phyloP scores from a whole-genome alignment of 2,888 invertebrate genomes.

The Plebejus anna region DNA sequence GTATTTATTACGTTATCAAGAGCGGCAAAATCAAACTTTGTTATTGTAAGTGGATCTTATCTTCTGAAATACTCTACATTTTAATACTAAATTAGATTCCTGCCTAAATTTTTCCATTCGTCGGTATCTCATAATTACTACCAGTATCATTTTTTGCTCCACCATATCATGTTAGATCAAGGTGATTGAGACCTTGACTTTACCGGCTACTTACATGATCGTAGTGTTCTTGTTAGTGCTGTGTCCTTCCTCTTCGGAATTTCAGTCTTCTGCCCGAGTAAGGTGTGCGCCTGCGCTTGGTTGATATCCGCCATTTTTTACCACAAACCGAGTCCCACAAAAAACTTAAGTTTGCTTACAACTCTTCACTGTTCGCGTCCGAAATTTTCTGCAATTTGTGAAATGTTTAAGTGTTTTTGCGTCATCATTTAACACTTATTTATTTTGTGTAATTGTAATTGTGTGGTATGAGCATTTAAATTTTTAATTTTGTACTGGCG shows the following conservation, averaged over 20 bases:
- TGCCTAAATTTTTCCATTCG: background rate
- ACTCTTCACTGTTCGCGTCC: background rate
- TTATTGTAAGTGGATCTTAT: background rate
- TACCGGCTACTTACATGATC: conserved; percentile 61
- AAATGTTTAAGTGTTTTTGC: background rate
- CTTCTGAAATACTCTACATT: background rate
- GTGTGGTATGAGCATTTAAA: background rate
- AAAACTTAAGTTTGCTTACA: background rate
- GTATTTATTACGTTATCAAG: background rate
- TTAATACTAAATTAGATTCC: background rate
- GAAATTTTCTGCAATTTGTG: conserved; percentile 7
- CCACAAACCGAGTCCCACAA: background rate
- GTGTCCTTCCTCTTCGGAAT: conserved; percentile 51
- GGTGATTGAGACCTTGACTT: conserved; percentile 15
- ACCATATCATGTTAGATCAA: background rate
- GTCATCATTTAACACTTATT: background rate
- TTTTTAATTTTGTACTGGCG: background rate
- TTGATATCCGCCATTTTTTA: conserved; percentile 53
- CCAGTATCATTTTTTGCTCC: conserved; percentile 4
- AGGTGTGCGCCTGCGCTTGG: conserved; percentile 65
- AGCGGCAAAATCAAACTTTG: background rate
- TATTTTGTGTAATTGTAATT: background rate
- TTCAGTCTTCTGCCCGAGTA: conserved; percentile 60
- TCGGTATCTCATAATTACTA: background rate
- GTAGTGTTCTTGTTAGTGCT: conserved; percentile 54